Evolutionary conservation across 2,113 vertebrate genomes (phyloP).

Genomic region (Manacus vitellinus): DNA sequence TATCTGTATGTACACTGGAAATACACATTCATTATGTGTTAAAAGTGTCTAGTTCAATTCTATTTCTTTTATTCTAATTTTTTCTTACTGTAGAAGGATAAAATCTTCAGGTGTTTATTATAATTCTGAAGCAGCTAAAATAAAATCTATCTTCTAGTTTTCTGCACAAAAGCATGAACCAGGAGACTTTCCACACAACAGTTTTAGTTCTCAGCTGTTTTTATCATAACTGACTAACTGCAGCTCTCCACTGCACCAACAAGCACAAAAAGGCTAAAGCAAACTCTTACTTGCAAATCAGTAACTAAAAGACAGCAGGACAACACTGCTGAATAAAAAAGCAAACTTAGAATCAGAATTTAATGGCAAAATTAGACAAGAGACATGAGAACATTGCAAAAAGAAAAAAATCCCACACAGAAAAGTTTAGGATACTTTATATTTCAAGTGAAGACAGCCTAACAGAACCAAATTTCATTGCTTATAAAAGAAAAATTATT

Average conservation of each 20-base stretch:
- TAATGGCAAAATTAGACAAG: neutral
- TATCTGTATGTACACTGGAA: neutral
- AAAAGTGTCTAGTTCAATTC: neutral
- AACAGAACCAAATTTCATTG: neutral
- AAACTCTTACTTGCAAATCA: neutral
- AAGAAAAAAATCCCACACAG: neutral
- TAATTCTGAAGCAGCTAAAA: neutral
- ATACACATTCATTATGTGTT: neutral
- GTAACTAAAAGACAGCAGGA: neutral
- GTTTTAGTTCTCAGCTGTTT: neutral
- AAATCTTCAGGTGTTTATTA: neutral
- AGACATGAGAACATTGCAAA: neutral
- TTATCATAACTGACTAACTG: neutral
- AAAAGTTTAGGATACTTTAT: neutral
- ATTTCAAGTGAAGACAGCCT: neutral
- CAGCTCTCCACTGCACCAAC: neutral
- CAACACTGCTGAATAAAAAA: neutral
- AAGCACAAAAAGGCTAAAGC: neutral
- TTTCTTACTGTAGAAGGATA: neutral
- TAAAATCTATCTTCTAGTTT: neutral
- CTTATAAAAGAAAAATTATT: neutral
- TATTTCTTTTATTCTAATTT: neutral
- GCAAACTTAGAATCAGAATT: neutral
- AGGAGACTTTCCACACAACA: neutral
- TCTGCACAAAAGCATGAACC: neutral